Conservation (phyloP, 1,140 invertebrate species). For the Goniozus legneri region DNA sequence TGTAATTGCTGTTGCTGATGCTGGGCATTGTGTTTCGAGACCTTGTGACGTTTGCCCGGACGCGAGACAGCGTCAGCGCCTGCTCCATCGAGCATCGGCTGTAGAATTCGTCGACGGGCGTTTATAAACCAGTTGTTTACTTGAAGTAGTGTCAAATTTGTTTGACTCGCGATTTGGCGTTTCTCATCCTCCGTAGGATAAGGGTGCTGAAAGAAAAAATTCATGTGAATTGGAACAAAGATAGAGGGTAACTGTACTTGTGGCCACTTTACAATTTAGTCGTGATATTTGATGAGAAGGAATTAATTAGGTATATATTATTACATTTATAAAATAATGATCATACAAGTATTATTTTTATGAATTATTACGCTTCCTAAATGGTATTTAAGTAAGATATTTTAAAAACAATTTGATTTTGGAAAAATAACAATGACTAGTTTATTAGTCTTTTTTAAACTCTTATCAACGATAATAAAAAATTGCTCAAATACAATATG, state of each 20-base stretch:
- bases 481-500: no score
- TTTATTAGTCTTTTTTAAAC: no score
- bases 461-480: no score
- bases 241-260: no score
- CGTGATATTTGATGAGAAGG: conserved; percentile 8
- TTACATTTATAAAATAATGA: conserved; percentile 3
- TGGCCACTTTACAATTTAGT: background rate
- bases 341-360: no score
- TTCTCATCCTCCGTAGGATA: conserved; percentile 94
- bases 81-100: conserved; percentile 81
- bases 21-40: conserved; percentile 37
- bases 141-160: conserved; percentile 78
- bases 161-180: conserved; percentile 81
- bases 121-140: conserved; percentile 94
- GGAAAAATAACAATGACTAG: no score
- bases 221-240: no score
- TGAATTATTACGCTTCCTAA: no score
- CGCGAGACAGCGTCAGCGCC: conserved; percentile 40
- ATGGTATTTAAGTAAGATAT: no score
- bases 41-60: conserved; percentile 42
- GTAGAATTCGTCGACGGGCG: conserved; percentile 85
- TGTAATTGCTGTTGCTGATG: conserved; percentile 26
- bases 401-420: no score
- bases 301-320: conserved; percentile 1
- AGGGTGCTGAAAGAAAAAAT: conserved; percentile 65